These are phyloP conservation scores for Colinus virginianus DNA, from an alignment of 2,113 vertebrate species.

Conservation along the genomic window DNA sequence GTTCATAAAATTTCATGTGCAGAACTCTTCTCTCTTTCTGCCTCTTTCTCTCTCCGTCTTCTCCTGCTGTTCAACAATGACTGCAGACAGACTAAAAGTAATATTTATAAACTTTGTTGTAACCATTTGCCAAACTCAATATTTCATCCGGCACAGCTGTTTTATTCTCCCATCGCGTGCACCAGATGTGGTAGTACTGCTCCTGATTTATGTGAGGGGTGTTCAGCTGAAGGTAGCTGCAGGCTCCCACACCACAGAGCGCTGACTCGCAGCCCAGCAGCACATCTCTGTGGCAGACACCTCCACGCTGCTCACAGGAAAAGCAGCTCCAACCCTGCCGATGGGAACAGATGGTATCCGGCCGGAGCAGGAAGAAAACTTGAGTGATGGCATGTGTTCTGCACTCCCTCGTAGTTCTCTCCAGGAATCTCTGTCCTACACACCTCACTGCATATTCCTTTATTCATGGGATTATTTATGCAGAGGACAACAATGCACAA, in stretches of 20 bases:
- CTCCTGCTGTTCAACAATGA: background rate
- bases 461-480: background rate
- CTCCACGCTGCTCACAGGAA: background rate
- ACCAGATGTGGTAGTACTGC: background rate
- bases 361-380: conserved; percentile 43
- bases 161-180: background rate
- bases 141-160: conserved; percentile 24
- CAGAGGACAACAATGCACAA: background rate
- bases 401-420: background rate
- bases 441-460: background rate
- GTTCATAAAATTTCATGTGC: background rate
- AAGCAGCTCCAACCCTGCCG: background rate
- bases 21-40: background rate
- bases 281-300: background rate
- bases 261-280: background rate
- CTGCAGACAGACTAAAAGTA: background rate
- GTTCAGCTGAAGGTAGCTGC: background rate
- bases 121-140: conserved; percentile 37
- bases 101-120: conserved; percentile 19
- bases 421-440: background rate
- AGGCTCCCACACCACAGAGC: background rate
- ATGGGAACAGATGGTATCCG: conserved; percentile 21
- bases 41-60: background rate
- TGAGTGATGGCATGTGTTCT: background rate
- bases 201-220: background rate